Base-by-base conservation (phyloP, 2,888 invertebrate species). In the Aspidapion aeneum region DNA sequence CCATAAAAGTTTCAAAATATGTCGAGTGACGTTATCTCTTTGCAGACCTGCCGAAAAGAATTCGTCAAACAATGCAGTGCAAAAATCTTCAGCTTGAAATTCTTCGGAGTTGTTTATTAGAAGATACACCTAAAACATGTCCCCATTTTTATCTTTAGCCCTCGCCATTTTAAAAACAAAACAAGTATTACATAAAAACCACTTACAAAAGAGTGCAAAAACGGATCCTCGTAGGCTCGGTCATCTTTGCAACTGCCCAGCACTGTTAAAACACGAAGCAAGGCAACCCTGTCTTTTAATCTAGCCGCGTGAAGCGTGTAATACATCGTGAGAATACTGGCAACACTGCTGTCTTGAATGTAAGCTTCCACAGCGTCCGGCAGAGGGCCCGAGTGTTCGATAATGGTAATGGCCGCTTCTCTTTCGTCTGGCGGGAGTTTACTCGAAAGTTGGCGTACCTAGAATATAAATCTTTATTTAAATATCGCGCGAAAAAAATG, bases 301-400 rank as follows among this genome's bases (percentile, higher is more conserved):
- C 93, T 88, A 0, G 94, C 92, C 7, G 94, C 90, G 78, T 96
- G 94, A 16, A 96, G 81, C 0, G 96, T 93, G 76, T 97, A 96
- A 79, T 97, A 96, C 94, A 97, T 95, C 0, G 96, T 93, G 66
- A 97, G 79, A 56, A 96, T 92, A 66, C 95, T 94, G 60, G 96
- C 95, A 0, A 96, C 94, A 2, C 93, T 88, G 73, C 93, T 96
- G 74, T 95, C 92, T 73, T 93, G 89, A 75, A 96, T 91, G 74
- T 94, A 96, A 0, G 93, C 93, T 77, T 94, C 94, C 70, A 95
- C 96, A 2, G 95, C 93, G 80, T 96, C 96, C 0, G 96, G 94
- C 0, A 94, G 90, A 1, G 96, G 93, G 0, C 94, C 94, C 0
- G 95, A 94, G 80, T 96, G 96, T 78, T 96, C 96, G 73, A 96